Conservation (phyloP, 2,113 vertebrate genomes). For the Pygoscelis adeliae region DNA sequence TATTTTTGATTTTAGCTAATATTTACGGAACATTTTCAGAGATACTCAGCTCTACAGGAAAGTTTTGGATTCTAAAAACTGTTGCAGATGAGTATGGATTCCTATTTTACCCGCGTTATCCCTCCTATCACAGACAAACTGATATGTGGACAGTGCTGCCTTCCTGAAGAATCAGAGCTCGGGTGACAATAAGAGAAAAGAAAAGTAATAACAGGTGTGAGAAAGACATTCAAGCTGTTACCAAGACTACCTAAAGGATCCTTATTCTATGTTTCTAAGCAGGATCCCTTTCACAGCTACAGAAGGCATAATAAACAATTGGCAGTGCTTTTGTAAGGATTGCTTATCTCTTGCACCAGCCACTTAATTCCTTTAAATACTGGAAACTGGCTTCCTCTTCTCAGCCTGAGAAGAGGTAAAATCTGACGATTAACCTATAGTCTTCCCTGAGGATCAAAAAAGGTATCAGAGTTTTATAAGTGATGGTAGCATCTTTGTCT, state of each 20-base stretch:
- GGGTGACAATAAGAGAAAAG: neutral
- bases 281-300: neutral
- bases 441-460: neutral
- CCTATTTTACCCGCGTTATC: neutral
- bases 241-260: neutral
- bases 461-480: neutral
- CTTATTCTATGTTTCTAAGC: neutral
- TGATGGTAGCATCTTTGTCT: neutral
- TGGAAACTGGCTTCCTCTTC: neutral
- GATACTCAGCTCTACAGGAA: neutral
- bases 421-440: neutral
- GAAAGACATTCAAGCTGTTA: neutral
- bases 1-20: neutral
- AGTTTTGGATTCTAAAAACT: neutral
- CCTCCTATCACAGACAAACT: neutral
- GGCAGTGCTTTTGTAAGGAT: neutral
- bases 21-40: neutral
- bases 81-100: neutral
- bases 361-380: constrained; percentile 34
- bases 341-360: neutral
- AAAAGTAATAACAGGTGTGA: neutral
- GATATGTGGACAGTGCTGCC: neutral
- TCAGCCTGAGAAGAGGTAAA: neutral
- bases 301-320: neutral
- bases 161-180: neutral